phyloP scores from a whole-genome alignment of 2,888 invertebrate genomes.

The Protodeltote pygarga region DNA sequence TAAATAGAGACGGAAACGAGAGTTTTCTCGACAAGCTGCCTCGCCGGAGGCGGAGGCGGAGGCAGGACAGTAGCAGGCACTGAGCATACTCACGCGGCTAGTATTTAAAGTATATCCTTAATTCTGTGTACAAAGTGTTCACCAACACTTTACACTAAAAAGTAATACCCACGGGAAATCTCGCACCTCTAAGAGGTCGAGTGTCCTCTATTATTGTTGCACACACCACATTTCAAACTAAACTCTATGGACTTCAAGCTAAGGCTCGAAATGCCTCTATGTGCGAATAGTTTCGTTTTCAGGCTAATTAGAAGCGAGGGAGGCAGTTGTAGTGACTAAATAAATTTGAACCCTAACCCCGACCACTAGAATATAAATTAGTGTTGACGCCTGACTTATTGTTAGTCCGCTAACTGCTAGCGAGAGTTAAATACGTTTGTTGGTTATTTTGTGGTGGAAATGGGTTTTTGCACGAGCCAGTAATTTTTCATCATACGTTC shows the following conservation, averaged over 20 bases:
- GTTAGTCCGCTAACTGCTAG: conserved; percentile 50
- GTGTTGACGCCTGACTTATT: conserved; percentile 23
- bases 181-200: conserved; percentile 77
- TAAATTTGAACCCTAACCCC: conserved; percentile 62
- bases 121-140: conserved; percentile 52
- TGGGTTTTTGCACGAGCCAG: conserved; percentile 1
- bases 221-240: conserved; percentile 31
- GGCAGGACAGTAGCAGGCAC: background rate
- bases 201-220: conserved; percentile 81
- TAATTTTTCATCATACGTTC: background rate
- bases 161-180: conserved; percentile 70
- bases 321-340: conserved; percentile 49
- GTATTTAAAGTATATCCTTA: conserved; percentile 41
- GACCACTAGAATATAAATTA: conserved; percentile 43
- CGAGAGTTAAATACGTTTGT: conserved; percentile 42
- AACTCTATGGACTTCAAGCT: conserved; percentile 50
- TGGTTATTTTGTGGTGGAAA: conserved; percentile 31
- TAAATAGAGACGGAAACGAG: too few relatives aligned
- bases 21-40: too few relatives aligned
- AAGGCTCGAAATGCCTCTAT: conserved; percentile 47
- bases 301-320: conserved; percentile 82
- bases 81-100: background rate
- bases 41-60: background rate
- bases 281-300: conserved; percentile 68
- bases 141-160: conserved; percentile 48